A percentile compares a stretch with the other conserved stretches of the same genome.
Conservation (phyloP, 2,888 invertebrate genomes). For the Latrodectus elegans region DNA sequence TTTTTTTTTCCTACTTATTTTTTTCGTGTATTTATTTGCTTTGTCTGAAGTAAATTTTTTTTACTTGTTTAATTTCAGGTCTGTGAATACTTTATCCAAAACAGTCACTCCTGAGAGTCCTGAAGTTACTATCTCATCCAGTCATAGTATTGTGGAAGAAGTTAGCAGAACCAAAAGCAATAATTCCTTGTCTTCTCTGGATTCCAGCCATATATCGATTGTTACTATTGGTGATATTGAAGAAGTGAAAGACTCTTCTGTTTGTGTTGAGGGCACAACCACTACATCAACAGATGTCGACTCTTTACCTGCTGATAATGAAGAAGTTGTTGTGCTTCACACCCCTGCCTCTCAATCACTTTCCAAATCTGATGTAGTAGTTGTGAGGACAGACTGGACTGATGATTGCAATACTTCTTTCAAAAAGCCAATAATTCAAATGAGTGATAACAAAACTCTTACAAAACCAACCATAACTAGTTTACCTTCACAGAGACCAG, state of each 20-base stretch:
- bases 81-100: slow-evolving; percentile 42
- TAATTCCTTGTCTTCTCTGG: slow-evolving; percentile 44
- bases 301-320: slow-evolving; percentile 43
- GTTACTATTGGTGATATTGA: slow-evolving; percentile 68
- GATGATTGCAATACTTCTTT: slow-evolving; percentile 23
- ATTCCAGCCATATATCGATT: slow-evolving; percentile 65
- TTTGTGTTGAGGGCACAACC: slow-evolving; percentile 56
- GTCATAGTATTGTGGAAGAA: slow-evolving; percentile 63
- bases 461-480: slow-evolving; percentile 22
- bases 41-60: neutral
- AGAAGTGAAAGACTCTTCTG: slow-evolving; percentile 64
- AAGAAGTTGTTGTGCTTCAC: slow-evolving; percentile 38
- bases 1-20: too few species aligned
- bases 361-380: slow-evolving; percentile 57
- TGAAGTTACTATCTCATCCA: slow-evolving; percentile 64
- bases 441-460: slow-evolving; percentile 36
- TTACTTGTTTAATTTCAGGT: slow-evolving; percentile 30
- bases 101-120: slow-evolving; percentile 52
- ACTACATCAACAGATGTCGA: slow-evolving; percentile 66
- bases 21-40: too few species aligned
- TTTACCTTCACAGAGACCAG: slow-evolving; percentile 21
- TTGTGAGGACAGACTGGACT: slow-evolving; percentile 64
- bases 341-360: slow-evolving; percentile 54
- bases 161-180: slow-evolving; percentile 17
- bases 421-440: slow-evolving; percentile 28